These are phyloP conservation scores for Betta splendens DNA, from an alignment of 2,797 vertebrate species.

Conservation along the genomic window DNA sequence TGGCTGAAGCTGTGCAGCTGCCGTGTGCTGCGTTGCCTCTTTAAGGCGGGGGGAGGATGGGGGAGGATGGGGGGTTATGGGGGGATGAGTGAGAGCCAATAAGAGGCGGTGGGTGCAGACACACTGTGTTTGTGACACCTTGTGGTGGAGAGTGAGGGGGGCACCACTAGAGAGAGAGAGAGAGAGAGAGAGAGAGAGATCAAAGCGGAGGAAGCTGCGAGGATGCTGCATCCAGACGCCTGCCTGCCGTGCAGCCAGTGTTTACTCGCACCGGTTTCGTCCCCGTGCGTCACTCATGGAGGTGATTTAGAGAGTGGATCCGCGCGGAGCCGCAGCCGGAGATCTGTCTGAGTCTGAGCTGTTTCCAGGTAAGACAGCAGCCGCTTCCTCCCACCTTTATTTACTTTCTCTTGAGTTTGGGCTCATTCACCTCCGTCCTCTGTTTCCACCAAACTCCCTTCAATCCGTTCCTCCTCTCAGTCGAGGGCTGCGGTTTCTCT, in stretches of 20 bases:
- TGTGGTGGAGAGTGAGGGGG: conserved; percentile 62
- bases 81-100: conserved; percentile 42
- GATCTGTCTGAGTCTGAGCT: conserved; percentile 31
- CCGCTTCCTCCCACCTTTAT: conserved; percentile 7
- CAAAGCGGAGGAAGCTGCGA: conserved; percentile 49
- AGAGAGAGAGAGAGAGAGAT: conserved; percentile 19
- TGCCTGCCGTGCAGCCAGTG: conserved; percentile 58
- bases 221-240: conserved; percentile 53
- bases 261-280: conserved; percentile 66
- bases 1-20: conserved; percentile 15
- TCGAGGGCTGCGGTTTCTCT: conserved; percentile 26
- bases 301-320: conserved; percentile 70
- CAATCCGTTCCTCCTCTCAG: neutral
- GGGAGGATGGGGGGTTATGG: conserved; percentile 1
- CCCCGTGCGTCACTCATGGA: conserved; percentile 66
- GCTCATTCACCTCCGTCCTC: conserved; percentile 3
- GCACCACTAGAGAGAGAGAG: conserved; percentile 32
- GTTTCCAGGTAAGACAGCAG: conserved; percentile 53
- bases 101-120: conserved; percentile 54
- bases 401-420: conserved; percentile 68
- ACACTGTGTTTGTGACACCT: conserved; percentile 68
- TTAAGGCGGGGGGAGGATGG: conserved; percentile 52
- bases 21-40: conserved; percentile 50
- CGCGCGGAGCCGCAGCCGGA: conserved; percentile 44
- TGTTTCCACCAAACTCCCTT: neutral